Evolutionary conservation across 2,888 invertebrate genomes (phyloP), one percentile per base, ranked within the genome.

Genomic region (Eupithecia centaureata): DNA sequence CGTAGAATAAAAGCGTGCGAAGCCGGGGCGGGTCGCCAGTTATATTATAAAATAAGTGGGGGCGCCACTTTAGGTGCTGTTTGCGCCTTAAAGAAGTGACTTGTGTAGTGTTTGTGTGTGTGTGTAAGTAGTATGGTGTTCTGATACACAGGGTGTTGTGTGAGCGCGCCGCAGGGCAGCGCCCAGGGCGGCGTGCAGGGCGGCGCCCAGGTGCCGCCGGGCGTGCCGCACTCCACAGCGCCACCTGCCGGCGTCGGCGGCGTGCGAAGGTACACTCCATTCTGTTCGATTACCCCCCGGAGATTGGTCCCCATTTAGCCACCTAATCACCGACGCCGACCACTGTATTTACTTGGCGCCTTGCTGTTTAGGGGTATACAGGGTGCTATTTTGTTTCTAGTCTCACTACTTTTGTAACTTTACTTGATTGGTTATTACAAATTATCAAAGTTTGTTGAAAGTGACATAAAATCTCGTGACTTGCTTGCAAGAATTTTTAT

Each of bases 81-180:
- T n/a, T n/a, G n/a, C n/a, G n/a, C n/a, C n/a, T n/a, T n/a, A n/a
- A n/a, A n/a, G n/a, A n/a, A n/a, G n/a, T n/a, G n/a, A n/a, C n/a
- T n/a, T n/a, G n/a, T n/a, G n/a, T n/a, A n/a, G n/a, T n/a, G n/a
- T n/a, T n/a, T n/a, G n/a, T n/a, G 10, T 33, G 10, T 33, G 5
- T 33, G 10, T 33, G 10, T 38, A 18, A 28, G 28, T 56, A 27
- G 27, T 56, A 27, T 28, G n/a, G 30, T 57, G 30, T 61, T 61
- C 79, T 72, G 80, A 73, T 82, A 74, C 77, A 74, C 89, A 92
- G 92, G 92, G 86, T 92, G 90, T 87, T 90, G 91, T 88, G 94
- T 94, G 83, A 94, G 94, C 87, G 94, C 94, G 84, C 94, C 93
- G 84, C 94, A 94, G 82, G 95, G 95, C 92, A 94, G 87, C 93